Evolutionary conservation across 2,113 vertebrate genomes (phyloP).

Genomic region (Amia ocellicauda): DNA sequence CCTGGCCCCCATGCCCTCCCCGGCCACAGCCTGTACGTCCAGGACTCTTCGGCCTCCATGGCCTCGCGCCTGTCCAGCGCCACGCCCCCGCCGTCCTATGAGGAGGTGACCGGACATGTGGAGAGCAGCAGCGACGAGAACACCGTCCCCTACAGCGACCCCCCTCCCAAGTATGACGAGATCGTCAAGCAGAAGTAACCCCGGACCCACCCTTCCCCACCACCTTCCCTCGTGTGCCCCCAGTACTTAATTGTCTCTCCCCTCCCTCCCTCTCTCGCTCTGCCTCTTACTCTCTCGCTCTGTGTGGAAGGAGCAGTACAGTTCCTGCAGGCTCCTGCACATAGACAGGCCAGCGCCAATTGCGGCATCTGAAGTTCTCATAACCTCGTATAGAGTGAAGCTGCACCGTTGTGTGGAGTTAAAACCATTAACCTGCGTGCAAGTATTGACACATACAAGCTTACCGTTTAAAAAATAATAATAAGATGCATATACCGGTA

Average conservation of each 20-base stretch:
- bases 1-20: slow-evolving; percentile 43
- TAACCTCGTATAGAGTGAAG: too few relatives aligned
- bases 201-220: neutral
- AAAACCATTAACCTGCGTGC: too few relatives aligned
- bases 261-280: too few relatives aligned
- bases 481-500: too few relatives aligned
- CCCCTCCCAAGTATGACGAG: slow-evolving; percentile 85
- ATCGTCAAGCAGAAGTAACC: slow-evolving; percentile 66
- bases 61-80: slow-evolving; percentile 78
- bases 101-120: slow-evolving; percentile 80
- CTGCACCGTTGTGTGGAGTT: too few relatives aligned
- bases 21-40: slow-evolving; percentile 63
- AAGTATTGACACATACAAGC: too few relatives aligned
- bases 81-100: slow-evolving; percentile 82
- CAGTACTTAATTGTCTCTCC: neutral
- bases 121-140: slow-evolving; percentile 77
- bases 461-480: too few relatives aligned
- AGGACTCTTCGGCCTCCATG: slow-evolving; percentile 62
- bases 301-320: neutral
- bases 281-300: neutral
- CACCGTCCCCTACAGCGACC: slow-evolving; percentile 71
- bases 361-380: too few relatives aligned
- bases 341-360: too few relatives aligned
- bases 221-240: neutral
- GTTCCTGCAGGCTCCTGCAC: neutral